Percentiles rank a stretch among this genome's conserved stretches.
Evolutionary conservation across 2,888 invertebrate genomes (phyloP).

Genomic region (Coremacera marginata): DNA sequence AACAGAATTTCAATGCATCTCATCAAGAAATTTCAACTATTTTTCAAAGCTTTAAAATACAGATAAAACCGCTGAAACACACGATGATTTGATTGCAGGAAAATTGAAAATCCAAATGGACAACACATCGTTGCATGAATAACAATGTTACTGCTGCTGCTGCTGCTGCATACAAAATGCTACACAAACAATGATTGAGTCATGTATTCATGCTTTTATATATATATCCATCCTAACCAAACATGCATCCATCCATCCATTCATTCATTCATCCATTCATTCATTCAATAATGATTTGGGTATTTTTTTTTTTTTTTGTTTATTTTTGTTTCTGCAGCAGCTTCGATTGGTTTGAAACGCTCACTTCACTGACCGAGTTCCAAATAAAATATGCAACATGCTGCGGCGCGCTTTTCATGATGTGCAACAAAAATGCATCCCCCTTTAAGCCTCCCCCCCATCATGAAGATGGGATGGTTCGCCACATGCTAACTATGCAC

Average conservation of each 20-base stretch:
- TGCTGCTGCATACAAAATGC: not conserved
- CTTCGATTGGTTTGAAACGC: not conserved
- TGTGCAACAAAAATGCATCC: not conserved
- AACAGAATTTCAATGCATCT: too few species aligned
- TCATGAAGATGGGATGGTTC: too few species aligned
- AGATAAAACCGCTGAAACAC: not conserved
- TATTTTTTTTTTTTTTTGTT: not conserved
- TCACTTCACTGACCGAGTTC: slow-evolving; percentile 21
- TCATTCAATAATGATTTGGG: not conserved
- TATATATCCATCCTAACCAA: not conserved
- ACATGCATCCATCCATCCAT: not conserved
- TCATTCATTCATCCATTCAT: not conserved
- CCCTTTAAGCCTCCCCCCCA: not conserved
- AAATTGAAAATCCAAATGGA: slow-evolving; percentile 12
- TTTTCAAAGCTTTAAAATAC: not conserved
- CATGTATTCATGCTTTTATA: slow-evolving; percentile 1
- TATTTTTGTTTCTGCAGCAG: not conserved
- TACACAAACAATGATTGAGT: not conserved
- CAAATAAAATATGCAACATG: slow-evolving; percentile 27
- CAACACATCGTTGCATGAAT: not conserved
- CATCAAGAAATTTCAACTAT: too few species aligned
- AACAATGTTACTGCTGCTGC: not conserved
- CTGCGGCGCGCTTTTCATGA: slow-evolving; percentile 23
- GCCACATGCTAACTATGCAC: not conserved
- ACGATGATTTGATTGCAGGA: slow-evolving; percentile 1